Evolutionary conservation across 2,113 vertebrate genomes (phyloP).

Genomic region (Lophotis ruficrista): DNA sequence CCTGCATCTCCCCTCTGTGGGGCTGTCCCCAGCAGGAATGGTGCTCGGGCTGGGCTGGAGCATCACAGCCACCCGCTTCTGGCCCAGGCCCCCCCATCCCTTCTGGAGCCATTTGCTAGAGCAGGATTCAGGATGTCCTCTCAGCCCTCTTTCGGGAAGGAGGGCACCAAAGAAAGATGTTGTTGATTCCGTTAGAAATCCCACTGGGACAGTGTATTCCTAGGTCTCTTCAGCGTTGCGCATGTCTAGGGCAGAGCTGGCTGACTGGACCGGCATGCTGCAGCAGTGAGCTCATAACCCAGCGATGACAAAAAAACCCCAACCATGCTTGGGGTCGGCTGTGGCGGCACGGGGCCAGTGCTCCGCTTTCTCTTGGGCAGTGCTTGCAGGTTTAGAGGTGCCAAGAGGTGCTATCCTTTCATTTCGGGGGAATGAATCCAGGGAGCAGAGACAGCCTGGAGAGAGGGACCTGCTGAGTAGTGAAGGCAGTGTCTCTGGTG

Average conservation of each 20-base stretch:
- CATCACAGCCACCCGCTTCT: neutral
- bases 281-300: conserved; percentile 29
- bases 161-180: neutral
- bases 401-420: neutral
- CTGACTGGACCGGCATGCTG: neutral
- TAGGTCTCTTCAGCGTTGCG: neutral
- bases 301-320: neutral
- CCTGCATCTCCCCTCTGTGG: neutral
- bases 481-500: neutral
- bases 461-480: neutral
- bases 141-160: neutral
- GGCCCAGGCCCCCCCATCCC: neutral
- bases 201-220: neutral
- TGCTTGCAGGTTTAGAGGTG: neutral
- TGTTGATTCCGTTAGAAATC: conserved; percentile 9
- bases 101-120: neutral
- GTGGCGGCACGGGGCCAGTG: neutral
- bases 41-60: neutral
- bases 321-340: neutral
- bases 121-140: neutral
- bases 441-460: neutral
- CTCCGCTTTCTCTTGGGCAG: neutral
- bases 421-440: neutral
- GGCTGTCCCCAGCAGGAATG: neutral
- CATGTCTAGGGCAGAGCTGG: conserved; percentile 16